These are phyloP conservation scores for Drosophila rellima DNA, from an alignment of 2,888 invertebrate genomes.

Conservation along the genomic window DNA sequence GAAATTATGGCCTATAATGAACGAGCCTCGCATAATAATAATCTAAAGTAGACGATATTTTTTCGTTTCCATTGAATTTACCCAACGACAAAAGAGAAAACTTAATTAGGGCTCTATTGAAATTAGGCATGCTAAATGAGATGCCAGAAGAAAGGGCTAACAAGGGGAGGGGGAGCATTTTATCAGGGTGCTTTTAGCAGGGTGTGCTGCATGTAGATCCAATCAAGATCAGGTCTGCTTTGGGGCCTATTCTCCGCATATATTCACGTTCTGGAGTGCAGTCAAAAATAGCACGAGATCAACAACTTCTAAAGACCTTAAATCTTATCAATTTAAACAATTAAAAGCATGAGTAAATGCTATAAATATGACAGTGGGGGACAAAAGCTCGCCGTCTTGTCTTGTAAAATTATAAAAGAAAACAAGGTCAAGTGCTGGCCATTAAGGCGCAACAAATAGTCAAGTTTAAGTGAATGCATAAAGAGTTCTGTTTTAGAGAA, in stretches of 20 bases:
- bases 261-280: conserved; percentile 42
- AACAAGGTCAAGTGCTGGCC: conserved; percentile 50
- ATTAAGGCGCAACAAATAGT: not conserved
- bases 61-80: conserved; percentile 67
- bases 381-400: conserved; percentile 3
- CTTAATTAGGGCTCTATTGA: conserved; percentile 62
- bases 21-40: conserved; percentile 66
- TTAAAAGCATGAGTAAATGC: conserved; percentile 52
- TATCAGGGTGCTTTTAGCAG: conserved; percentile 26
- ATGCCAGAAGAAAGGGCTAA: not conserved
- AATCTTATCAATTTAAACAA: conserved; percentile 59
- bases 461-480: conserved; percentile 2
- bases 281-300: conserved; percentile 38
- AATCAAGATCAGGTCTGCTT: conserved; percentile 18
- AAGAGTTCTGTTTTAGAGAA: not conserved
- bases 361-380: conserved; percentile 47
- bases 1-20: conserved; percentile 70
- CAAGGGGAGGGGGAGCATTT: not conserved
- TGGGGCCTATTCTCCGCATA: conserved; percentile 32
- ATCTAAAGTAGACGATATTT: conserved; percentile 23
- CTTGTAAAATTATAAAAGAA: conserved; percentile 10
- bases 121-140: conserved; percentile 67
- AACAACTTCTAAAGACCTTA: conserved; percentile 39
- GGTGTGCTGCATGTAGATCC: conserved; percentile 1
- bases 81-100: conserved; percentile 46